Base-by-base conservation (phyloP, 2,797 vertebrate species). In the Erpetoichthys calabaricus region DNA sequence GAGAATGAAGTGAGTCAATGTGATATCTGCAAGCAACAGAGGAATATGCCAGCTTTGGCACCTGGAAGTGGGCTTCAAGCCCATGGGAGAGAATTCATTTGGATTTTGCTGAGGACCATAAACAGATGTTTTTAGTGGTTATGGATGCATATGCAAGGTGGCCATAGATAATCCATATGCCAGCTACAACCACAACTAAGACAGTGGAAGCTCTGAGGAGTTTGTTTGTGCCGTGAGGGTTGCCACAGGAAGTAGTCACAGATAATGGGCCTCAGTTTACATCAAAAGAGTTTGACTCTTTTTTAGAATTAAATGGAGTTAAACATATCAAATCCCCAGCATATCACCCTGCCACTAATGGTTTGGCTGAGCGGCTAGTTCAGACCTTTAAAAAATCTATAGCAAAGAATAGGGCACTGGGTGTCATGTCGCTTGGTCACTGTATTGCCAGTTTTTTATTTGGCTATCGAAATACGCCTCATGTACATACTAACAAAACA, bases 321-420 rank as follows among this genome's bases (percentile, higher is more conserved):
- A 73, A 44, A 60, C 63, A 58, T 56, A 55, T 58, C 51, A 63
- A 61, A 67, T 59, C 5, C 7, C 46, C 45, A 71, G 50, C 66
- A 70, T 62, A 57, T 65, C 61, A 65, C 56, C 46, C 55, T 65
- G 44, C 62, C 65, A 66, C 59, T 62, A 61, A 53, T 45, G 42
- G 47, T 25, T 61, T 59, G 57, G 41, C 54, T n/a, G 60, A 72
- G 70, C 65, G 62, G 49, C 59, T 72, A 72, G 61, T 59, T 58
- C 68, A 70, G 70, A 63, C n/a, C n/a, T n/a, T n/a, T n/a, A n/a
- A n/a, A n/a, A n/a, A 63, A 53, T 9, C 51, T 53, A 51, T 53
- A 41, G 51, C 6, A n/a, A 52, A 52, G n/a, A 53, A 25, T 10
- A 53, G 42, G 42, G 5, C n/a, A 53, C 53, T 10, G 42, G 1